Evolutionary conservation across 2,797 vertebrate genomes (phyloP), one percentile per base, ranked within the genome.

Genomic region (Cheirogaleus major): DNA sequence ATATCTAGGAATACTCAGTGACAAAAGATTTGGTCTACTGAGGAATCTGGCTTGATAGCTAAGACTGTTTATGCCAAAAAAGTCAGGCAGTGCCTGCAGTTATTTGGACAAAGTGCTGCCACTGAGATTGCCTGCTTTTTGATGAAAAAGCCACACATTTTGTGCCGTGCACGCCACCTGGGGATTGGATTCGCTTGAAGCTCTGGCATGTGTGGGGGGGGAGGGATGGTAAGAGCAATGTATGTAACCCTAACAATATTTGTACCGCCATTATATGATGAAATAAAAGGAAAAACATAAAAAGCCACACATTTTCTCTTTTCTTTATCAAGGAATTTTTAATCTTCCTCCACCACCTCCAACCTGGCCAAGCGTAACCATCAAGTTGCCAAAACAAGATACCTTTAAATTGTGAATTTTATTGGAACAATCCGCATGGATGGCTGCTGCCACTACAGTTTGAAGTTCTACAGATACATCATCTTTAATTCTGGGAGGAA

Each of bases 401-500:
- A 61, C 27, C 27, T 67, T 76, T 67, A 80, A 55, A 45, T 61
- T 67, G 57, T 78, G 18, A 88, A 7, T 82, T 82, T 85, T 75
- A 65, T 15, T 48, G 48, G 10, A 65, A 63, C 9, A 35, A 20
- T 86, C n/a, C 25, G 0, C n/a, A 15, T 14, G 32, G 80, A 85
- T 8, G 20, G 22, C 48, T 41, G 50, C 43, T 35, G 10, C 65
- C 13, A 11, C 23, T 57, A 55, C 18, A 30, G 17, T 41, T 55
- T 59, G 23, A 94, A 90, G 32, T 43, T 76, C 18, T 50, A 85
- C 48, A 57, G 41, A 94, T 41, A 32, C 7, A 35, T 67, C 15
- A 15, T 61, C 57, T 84, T 84, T 57, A 96, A 91, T 59, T 55
- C 59, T 78, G 3, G 55, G 72, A 96, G 59, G 48, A 95, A 86